Evolutionary conservation across 2,797 vertebrate species (phyloP), one percentile per base, ranked within the genome.

Genomic region (Notolepis coatsorum): DNA sequence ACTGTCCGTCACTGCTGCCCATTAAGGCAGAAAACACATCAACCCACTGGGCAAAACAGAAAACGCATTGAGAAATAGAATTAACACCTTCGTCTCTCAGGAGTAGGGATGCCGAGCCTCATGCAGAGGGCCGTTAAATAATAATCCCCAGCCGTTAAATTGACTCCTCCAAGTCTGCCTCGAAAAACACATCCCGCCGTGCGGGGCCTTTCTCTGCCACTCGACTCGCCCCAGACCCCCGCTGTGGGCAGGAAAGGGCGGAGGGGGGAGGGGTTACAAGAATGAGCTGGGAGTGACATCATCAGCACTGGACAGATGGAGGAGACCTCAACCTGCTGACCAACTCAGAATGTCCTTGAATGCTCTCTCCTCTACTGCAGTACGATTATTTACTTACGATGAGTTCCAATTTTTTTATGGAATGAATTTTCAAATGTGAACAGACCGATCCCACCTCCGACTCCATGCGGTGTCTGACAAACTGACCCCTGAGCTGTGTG

Each of bases 131-230:
- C 57, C 53, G 37, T 86, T 80, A 73, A 79, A 72, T 56, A 72
- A 65, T 79, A 73, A 88, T 81, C 41, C 46, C 73, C 71, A 61
- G 73, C 72, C 30, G 69, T 86, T 86, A 72, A 71, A 75, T 52
- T 9, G 76, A 87, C 77, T 84, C 80, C 84, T 80, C 23, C 2
- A 51, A 71, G 78, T 84, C 83, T 87, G 78, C 78, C 71, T 71
- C 81, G 73, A 84, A 86, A 84, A 86, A 85, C 69, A 77, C 33
- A 58, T 61, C 58, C 65, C n/a, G 17, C 52, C 21, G 33, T 25
- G n/a, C 45, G 51, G 10, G 58, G 49, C 53, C 47, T 50, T 47
- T 61, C 47, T 62, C 37, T 65, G 48, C 69, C 50, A 17, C 59
- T 35, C 7, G 7, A n/a, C 21, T 45, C 35, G 37, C 52, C 60